Evolutionary conservation across 2,113 vertebrate genomes (phyloP), one percentile per base, ranked within the genome.

Genomic region (Aegithalos caudatus): DNA sequence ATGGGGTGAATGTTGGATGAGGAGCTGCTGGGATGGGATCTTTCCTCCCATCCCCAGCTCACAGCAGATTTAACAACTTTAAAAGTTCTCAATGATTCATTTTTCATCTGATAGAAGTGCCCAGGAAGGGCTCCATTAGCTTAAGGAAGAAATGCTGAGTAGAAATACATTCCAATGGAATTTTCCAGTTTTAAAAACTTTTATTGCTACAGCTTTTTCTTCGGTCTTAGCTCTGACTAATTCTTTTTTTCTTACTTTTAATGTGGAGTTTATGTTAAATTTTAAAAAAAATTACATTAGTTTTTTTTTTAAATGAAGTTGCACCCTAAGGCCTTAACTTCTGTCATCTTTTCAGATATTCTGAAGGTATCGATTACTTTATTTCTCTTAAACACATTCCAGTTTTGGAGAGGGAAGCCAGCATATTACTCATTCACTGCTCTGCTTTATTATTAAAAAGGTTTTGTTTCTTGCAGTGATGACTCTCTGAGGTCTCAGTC

Each of bases 151-250:
- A 86, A 69, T 60, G 31, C 95, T 92, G 70, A 70, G 91, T 96
- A 94, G 90, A 92, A 88, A 94, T 96, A 76, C 12, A 67, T 79
- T 78, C 28, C 44, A 87, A 9, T 56, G 12, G 16, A 42, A 47
- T 67, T 83, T 35, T 90, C 64, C 81, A 71, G 69, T 94, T 97
- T 97, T 94, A 96, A 95, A 97, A 97, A 92, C 90, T 92, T 96
- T 90, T 88, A 65, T 93, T 96, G 74, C 92, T 96, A 81, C 72
- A 93, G 74, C 88, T 97, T 94, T 69, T 31, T 94, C 96, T 97
- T 96, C 6, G 6, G 80, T 94, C 87, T 81, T 95, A 94, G 86
- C 76, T 95, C 92, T 67, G 14, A 45, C 47, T 66, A 25, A 31
- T 56, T 69, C 48, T 92, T 89, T 40, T 45, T 95, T 92, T 73